Evolutionary conservation across 2,888 invertebrate species (phyloP).

Genomic region (Adela reaumurella): DNA sequence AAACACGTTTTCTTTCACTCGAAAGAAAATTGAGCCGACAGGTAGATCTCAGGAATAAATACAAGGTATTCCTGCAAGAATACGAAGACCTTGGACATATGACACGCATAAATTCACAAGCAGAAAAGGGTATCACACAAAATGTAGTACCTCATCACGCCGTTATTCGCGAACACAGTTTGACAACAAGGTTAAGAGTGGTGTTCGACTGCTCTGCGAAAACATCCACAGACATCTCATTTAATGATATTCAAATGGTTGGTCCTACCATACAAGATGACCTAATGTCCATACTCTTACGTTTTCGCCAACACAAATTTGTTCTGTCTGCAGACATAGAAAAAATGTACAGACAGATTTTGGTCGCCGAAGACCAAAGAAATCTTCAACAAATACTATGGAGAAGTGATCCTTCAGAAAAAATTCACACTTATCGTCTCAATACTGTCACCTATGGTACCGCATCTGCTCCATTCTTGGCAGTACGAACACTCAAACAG

Average conservation of each 20-base stretch:
- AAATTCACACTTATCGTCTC: too few relatives aligned
- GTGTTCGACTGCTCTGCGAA: not conserved
- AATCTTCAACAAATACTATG: too few relatives aligned
- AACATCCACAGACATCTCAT: not conserved
- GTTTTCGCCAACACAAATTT: slow-evolving; percentile 1
- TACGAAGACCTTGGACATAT: too few relatives aligned
- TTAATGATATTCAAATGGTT: slow-evolving; percentile 2
- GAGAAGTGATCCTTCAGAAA: too few relatives aligned
- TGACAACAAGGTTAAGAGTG: not conserved
- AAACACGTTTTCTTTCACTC: too few relatives aligned
- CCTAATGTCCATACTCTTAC: not conserved
- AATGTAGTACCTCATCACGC: slow-evolving; percentile 3
- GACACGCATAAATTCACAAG: too few relatives aligned
- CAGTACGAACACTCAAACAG: slow-evolving; percentile 3
- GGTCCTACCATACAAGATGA: slow-evolving; percentile 3
- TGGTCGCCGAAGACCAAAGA: too few relatives aligned
- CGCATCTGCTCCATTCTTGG: slow-evolving; percentile 3
- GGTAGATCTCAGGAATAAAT: too few relatives aligned
- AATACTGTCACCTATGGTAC: too few relatives aligned
- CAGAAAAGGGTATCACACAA: too few relatives aligned
- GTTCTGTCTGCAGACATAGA: slow-evolving; percentile 1
- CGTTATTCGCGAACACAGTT: slow-evolving; percentile 1
- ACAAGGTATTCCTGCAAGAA: too few relatives aligned
- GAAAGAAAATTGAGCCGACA: too few relatives aligned
- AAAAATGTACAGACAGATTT: not conserved